Percentiles rank a stretch among this genome's conserved stretches.
These are phyloP conservation scores for Osmerus eperlanus DNA, from an alignment of 2,113 vertebrate species.

Conservation along the genomic window DNA sequence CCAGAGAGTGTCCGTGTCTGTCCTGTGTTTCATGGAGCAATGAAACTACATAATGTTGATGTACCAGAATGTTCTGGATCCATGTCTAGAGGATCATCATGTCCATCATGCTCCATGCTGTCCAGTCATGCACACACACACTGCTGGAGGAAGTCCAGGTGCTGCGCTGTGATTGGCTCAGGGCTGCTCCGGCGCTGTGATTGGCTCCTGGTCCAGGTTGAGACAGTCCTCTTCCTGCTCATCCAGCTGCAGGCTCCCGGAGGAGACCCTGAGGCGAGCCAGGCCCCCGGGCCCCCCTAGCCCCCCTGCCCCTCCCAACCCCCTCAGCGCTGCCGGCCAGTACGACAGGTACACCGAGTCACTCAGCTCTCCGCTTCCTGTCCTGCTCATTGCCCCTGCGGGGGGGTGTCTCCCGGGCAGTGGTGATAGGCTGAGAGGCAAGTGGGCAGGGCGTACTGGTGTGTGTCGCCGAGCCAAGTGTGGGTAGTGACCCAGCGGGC, in stretches of 20 bases:
- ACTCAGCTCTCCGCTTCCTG: conserved; percentile 67
- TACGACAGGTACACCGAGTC: conserved; percentile 67
- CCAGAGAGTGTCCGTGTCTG: not conserved
- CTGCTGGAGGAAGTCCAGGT: not conserved
- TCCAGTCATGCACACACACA: too few relatives aligned
- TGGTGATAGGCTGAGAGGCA: conserved; percentile 29
- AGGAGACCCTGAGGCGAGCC: conserved; percentile 71
- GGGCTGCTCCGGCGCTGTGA: not conserved
- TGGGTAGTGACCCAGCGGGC: conserved; percentile 70
- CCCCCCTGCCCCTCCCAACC: not conserved
- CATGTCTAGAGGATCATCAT: too few relatives aligned
- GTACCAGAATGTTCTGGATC: not conserved
- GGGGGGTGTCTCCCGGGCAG: conserved; percentile 20
- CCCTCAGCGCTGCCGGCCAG: conserved; percentile 47
- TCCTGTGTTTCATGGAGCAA: too few relatives aligned
- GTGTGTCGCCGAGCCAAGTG: conserved; percentile 52
- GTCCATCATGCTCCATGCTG: too few relatives aligned
- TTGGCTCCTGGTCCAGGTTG: conserved; percentile 17
- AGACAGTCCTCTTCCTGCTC: conserved; percentile 71
- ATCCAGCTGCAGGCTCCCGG: conserved; percentile 77
- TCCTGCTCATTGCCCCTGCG: conserved; percentile 32
- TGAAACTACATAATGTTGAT: not conserved
- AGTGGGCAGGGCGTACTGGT: conserved; percentile 32
- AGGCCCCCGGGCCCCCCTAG: conserved; percentile 33
- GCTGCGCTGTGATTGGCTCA: not conserved